A percentile compares a stretch with the other conserved stretches of the same genome.
These are phyloP conservation scores for Sthenelais limicola DNA, from an alignment of 2,888 invertebrate species.

Conservation along the genomic window DNA sequence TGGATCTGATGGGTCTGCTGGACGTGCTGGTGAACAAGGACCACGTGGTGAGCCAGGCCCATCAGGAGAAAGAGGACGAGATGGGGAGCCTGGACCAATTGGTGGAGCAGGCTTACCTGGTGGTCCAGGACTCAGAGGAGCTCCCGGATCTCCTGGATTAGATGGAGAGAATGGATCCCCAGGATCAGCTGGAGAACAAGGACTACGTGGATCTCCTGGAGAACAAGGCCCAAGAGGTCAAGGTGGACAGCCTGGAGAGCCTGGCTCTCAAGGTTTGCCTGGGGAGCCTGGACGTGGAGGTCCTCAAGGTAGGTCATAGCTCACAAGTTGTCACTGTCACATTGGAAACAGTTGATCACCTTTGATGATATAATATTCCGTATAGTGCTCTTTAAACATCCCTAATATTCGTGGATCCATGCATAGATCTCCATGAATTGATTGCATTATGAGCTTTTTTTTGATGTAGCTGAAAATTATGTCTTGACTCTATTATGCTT, in stretches of 20 bases:
- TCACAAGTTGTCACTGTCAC: not conserved
- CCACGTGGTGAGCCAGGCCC: constrained; percentile 34
- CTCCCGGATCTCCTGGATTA: constrained; percentile 32
- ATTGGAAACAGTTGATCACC: too few relatives aligned
- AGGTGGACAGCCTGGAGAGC: constrained; percentile 43
- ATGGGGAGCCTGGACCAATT: constrained; percentile 41
- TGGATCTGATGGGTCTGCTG: constrained; percentile 39
- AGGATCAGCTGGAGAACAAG: constrained; percentile 40
- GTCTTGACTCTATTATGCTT: too few relatives aligned
- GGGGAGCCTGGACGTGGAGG: constrained; percentile 42
- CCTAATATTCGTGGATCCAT: too few relatives aligned
- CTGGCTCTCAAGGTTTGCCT: constrained; percentile 21
- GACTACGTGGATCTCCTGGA: constrained; percentile 48
- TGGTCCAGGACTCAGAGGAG: constrained; percentile 44
- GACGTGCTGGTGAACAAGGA: constrained; percentile 35
- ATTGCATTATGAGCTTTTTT: too few relatives aligned
- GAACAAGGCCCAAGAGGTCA: constrained; percentile 49
- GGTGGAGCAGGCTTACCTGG: constrained; percentile 49
- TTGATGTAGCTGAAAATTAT: too few relatives aligned
- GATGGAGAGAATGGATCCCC: constrained; percentile 24
- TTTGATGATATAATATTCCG: too few relatives aligned
- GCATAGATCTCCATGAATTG: too few relatives aligned
- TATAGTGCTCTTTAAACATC: too few relatives aligned
- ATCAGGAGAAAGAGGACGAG: constrained; percentile 10
- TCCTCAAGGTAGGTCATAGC: constrained; percentile 2